Evolutionary conservation across 2,113 vertebrate genomes (phyloP).

Genomic region (Gallinago media): DNA sequence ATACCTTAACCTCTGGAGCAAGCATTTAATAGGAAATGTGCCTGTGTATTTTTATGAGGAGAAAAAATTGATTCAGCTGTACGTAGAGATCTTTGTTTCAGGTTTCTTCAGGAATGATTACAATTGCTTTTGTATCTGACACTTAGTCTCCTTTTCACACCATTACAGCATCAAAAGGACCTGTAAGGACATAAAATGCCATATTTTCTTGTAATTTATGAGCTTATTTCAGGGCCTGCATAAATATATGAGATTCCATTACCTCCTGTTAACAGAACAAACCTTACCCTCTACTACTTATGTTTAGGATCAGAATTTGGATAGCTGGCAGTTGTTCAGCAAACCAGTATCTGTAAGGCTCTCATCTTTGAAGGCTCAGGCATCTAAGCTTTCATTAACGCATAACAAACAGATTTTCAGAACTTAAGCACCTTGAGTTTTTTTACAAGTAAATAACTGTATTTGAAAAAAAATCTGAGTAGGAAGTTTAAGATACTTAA

Average conservation of each 20-base stretch:
- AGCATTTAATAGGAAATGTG: neutral
- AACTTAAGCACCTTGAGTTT: neutral
- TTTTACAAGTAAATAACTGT: neutral
- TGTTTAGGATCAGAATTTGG: neutral
- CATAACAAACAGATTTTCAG: neutral
- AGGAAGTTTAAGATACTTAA: neutral
- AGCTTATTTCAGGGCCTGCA: neutral
- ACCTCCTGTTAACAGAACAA: neutral
- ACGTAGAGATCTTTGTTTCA: neutral
- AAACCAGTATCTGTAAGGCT: neutral
- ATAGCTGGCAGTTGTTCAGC: neutral
- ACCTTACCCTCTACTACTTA: neutral
- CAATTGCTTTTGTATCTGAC: neutral
- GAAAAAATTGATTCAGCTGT: neutral
- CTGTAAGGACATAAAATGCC: neutral
- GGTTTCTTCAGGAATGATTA: neutral
- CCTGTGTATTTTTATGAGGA: neutral
- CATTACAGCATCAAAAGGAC: neutral
- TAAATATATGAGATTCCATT: neutral
- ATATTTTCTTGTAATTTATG: neutral
- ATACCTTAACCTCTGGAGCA: neutral
- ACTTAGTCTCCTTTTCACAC: neutral
- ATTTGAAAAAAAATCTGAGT: neutral
- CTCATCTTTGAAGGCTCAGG: neutral
- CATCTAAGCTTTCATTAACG: neutral